Base-by-base conservation (phyloP, 1,140 invertebrate species). In the Hestina assimilis region DNA sequence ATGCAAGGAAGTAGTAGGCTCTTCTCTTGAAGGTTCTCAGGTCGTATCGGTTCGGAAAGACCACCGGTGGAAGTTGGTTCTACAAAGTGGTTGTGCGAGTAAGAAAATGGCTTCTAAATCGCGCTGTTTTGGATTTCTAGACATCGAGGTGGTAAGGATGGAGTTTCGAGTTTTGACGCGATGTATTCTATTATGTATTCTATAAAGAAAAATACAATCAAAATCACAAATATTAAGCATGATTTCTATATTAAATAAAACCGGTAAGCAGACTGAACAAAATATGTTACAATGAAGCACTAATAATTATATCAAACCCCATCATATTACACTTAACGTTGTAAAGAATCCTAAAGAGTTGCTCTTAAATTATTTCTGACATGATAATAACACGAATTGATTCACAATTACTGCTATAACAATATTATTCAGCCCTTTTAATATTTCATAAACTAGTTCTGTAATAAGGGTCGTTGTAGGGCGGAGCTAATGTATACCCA, bases 361-460 rank as follows among this genome's bases (percentile, higher is more conserved):
- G 66, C 72, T 72, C 75, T 76, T 66, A 80, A 83, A 87, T 84
- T 78, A 75, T 72, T 67, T 28, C 54, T 81, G 83, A 87, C 83
- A 82, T 81, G 68, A 79, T 83, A 84, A 87, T 87, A 87, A 84
- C 72, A 69, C 60, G 67, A 72, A 81, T 79, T 75, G 74, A 79
- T 77, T 75, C 74, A 78, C 77, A 80, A 83, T 80, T 83, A 83
- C 72, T 69, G 69, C 67, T 69, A 65, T 72, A 74, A 75, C 68
- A 80, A 69, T 68, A 54, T 73, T 72, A 74, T 74, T 71, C 56
- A 61, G 60, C 64, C 70, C 75, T 81, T 35, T 82, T 81, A 75
- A 83, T 84, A 78, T 78, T 80, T 72, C 75, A 81, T 77, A 80
- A 77, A 78, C 79, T 72, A 71, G 79, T 83, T 75, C 66, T 54